These are phyloP conservation scores for Lytechinus pictus DNA, from an alignment of 35 echinoderm and acorn worm genomes.

Conservation along the genomic window DNA sequence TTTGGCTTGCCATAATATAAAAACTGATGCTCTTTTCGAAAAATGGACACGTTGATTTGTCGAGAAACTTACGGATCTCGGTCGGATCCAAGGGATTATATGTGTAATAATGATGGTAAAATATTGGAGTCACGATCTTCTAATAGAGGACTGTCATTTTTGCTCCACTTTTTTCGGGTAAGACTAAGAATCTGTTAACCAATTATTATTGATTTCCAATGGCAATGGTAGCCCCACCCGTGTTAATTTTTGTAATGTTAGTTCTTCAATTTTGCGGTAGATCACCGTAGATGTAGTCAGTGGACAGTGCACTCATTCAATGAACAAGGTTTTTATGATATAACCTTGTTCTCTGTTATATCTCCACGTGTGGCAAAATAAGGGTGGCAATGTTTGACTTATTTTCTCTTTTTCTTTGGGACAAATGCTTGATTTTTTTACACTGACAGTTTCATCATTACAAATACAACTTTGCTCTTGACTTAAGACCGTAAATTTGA, in stretches of 20 bases:
- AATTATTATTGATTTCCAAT: not conserved
- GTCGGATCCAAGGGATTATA: slow-evolving; percentile 37
- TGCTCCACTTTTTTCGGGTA: slow-evolving; percentile 52
- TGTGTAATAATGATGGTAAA: slow-evolving; percentile 50
- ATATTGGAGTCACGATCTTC: not conserved
- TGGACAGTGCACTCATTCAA: too few relatives aligned
- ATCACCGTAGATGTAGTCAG: too few relatives aligned
- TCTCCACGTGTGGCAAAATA: too few relatives aligned
- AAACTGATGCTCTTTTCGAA: not conserved
- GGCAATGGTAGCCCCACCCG: not conserved
- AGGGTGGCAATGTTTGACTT: too few relatives aligned
- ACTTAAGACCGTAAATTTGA: too few relatives aligned
- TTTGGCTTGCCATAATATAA: too few relatives aligned
- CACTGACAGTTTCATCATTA: too few relatives aligned
- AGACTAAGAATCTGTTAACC: not conserved
- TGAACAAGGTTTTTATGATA: too few relatives aligned
- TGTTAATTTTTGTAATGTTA: not conserved
- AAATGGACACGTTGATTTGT: slow-evolving; percentile 51
- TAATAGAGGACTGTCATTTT: slow-evolving; percentile 27
- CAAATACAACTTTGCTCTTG: too few relatives aligned
- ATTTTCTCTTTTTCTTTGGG: too few relatives aligned
- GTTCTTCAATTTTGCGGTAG: not conserved
- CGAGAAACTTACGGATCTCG: slow-evolving; percentile 64
- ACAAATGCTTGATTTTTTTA: too few relatives aligned
- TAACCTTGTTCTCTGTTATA: too few relatives aligned